phyloP scores from a whole-genome alignment of 2,113 vertebrate genomes.

The Phyllostomus hastatus region DNA sequence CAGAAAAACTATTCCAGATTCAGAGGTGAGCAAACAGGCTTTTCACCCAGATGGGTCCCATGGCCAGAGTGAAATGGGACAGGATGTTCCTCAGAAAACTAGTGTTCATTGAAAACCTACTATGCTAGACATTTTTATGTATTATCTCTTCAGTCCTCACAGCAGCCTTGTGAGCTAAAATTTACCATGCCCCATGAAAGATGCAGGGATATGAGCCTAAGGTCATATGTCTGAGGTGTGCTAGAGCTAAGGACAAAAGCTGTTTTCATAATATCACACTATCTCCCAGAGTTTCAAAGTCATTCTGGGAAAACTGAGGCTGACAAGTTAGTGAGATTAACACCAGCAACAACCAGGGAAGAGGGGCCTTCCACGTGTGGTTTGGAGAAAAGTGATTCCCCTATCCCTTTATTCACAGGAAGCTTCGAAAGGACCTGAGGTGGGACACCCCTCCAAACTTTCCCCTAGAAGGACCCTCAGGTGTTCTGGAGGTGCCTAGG shows the following conservation, averaged over 20 bases:
- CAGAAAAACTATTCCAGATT: background rate
- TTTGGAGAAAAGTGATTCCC: background rate
- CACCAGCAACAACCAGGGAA: background rate
- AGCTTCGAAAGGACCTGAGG: background rate
- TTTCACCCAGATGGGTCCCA: background rate
- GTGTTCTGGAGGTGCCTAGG: background rate
- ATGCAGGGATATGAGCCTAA: background rate
- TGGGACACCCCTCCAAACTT: background rate
- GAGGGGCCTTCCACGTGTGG: background rate
- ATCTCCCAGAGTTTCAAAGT: background rate
- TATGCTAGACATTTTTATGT: background rate
- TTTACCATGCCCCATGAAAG: background rate
- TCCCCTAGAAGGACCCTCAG: background rate
- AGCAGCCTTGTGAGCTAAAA: background rate
- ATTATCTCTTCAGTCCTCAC: background rate
- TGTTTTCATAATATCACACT: background rate
- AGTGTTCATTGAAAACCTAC: background rate
- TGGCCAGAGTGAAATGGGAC: background rate
- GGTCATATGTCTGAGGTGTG: fast-evolving
- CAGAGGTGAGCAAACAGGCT: background rate
- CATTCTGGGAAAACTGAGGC: background rate
- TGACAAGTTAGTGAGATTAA: background rate
- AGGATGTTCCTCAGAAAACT: background rate
- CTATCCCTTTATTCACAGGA: background rate
- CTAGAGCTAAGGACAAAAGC: background rate